These are phyloP conservation scores for Myotis yumanensis DNA, from an alignment of 2,113 vertebrate species.

Conservation along the genomic window DNA sequence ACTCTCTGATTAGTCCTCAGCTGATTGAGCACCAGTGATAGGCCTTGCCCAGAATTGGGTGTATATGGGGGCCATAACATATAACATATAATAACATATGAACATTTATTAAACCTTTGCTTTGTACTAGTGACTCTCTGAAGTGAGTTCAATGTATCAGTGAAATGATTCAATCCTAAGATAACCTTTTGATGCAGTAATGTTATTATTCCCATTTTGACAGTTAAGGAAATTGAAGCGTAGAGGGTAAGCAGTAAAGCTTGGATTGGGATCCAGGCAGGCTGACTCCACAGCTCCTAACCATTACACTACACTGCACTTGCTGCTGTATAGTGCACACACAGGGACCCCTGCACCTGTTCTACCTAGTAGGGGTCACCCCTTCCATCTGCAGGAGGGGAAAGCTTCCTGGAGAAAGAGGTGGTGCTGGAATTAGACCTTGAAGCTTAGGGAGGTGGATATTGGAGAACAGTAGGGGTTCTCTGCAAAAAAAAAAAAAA, in stretches of 20 bases:
- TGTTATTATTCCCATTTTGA: not conserved
- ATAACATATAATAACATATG: no score
- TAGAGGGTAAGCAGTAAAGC: not conserved
- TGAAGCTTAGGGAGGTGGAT: not conserved
- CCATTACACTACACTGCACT: fast-evolving
- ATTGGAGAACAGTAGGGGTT: not conserved
- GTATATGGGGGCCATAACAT: not conserved
- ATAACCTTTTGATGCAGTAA: not conserved
- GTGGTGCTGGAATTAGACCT: not conserved
- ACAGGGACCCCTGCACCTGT: not conserved
- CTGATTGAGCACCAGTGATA: not conserved
- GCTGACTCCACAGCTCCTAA: not conserved
- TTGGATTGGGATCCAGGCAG: not conserved
- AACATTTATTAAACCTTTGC: not conserved
- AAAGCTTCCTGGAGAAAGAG: not conserved
- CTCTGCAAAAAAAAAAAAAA: not conserved
- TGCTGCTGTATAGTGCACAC: fast-evolving
- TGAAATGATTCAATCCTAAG: not conserved
- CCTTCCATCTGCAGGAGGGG: not conserved
- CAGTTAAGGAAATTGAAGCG: not conserved
- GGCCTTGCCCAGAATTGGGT: not conserved
- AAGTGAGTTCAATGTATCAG: not conserved
- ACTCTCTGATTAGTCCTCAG: not conserved
- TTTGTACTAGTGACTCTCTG: not conserved
- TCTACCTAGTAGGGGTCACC: not conserved